Evolutionary conservation across 2,797 vertebrate genomes (phyloP).

Genomic region (Aselliscus stoliczkanus): DNA sequence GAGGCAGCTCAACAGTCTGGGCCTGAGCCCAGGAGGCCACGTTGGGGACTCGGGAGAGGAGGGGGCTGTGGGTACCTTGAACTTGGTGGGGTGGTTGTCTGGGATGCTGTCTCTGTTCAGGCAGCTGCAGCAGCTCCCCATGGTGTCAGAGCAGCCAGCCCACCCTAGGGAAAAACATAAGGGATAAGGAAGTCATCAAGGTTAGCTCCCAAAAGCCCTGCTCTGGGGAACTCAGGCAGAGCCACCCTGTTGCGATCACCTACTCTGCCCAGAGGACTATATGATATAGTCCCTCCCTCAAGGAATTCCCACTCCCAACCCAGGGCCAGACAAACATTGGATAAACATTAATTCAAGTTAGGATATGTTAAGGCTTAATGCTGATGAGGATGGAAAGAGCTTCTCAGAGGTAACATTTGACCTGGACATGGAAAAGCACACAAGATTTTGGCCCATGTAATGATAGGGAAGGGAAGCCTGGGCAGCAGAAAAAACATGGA

Average conservation of each 20-base stretch:
- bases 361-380: background rate
- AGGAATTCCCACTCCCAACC: background rate
- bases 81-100: slow-evolving; percentile 98
- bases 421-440: background rate
- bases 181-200: background rate
- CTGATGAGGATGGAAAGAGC: background rate
- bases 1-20: background rate
- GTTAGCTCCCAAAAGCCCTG: background rate
- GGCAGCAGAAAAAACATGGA: background rate
- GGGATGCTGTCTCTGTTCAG: slow-evolving; percentile 93
- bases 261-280: background rate
- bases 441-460: background rate
- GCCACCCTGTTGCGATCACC: background rate
- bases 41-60: background rate
- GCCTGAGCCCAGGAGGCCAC: background rate
- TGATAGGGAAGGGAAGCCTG: background rate
- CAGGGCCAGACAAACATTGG: background rate
- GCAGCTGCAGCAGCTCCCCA: slow-evolving; percentile 99
- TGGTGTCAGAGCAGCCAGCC: slow-evolving; percentile 90
- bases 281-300: background rate
- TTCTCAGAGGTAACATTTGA: background rate
- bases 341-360: slow-evolving; percentile 19
- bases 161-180: slow-evolving; percentile 64
- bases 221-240: background rate
- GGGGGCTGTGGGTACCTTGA: slow-evolving; percentile 87